Conservation (phyloP, 2,113 vertebrate genomes). For the Corythaeola cristata region DNA sequence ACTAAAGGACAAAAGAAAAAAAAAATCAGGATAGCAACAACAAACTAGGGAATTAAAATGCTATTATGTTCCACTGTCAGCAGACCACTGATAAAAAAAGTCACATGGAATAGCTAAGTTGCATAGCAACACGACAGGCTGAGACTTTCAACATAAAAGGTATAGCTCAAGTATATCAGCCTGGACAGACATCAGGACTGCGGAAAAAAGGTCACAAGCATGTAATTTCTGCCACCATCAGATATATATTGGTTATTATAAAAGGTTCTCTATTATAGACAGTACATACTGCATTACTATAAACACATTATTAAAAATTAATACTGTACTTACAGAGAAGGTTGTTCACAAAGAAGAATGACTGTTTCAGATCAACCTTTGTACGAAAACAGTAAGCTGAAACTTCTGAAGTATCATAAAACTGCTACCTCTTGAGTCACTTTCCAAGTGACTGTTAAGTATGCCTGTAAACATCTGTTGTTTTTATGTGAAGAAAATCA, state of each 20-base stretch:
- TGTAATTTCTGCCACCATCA: not conserved
- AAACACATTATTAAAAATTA: not conserved
- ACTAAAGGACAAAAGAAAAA: not conserved
- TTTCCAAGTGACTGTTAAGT: not conserved
- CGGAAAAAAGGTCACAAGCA: not conserved
- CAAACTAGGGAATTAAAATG: not conserved
- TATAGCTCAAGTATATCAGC: not conserved
- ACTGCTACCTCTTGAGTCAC: not conserved
- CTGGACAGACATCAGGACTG: not conserved
- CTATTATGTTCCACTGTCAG: not conserved
- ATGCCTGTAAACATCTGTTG: not conserved
- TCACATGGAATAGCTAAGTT: not conserved
- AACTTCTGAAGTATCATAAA: not conserved
- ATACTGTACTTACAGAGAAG: not conserved
- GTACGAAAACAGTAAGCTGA: not conserved
- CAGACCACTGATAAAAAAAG: not conserved
- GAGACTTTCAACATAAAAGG: not conserved
- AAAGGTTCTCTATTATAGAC: not conserved
- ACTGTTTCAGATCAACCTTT: not conserved
- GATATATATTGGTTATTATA: not conserved
- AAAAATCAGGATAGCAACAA: not conserved
- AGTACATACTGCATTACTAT: not conserved
- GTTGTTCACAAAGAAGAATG: not conserved
- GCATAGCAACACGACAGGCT: not conserved
- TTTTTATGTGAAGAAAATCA: not conserved